These are phyloP conservation scores for Acanthurus tractus DNA, from an alignment of 2,797 vertebrate species.

Conservation along the genomic window DNA sequence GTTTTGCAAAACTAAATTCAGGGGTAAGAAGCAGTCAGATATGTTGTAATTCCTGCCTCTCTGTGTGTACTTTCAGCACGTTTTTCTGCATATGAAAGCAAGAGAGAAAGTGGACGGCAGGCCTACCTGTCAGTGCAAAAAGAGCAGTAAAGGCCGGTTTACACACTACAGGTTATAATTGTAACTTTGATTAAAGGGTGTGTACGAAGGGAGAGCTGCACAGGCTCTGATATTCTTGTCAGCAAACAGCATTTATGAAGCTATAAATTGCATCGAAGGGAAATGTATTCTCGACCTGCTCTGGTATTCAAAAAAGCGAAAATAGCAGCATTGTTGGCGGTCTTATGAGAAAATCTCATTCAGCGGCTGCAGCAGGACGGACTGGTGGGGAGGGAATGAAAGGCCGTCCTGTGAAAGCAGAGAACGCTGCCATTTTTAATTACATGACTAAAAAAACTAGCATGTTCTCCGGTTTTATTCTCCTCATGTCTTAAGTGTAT, in stretches of 20 bases:
- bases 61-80: conserved; percentile 14
- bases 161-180: conserved; percentile 47
- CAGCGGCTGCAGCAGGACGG: conserved; percentile 3
- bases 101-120: background rate
- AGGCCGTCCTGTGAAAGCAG: background rate
- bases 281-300: conserved; percentile 27
- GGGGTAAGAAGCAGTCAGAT: conserved; percentile 23
- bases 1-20: conserved; percentile 18
- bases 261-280: conserved; percentile 47
- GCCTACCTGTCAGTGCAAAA: conserved; percentile 29
- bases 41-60: conserved; percentile 36
- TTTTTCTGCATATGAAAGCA: conserved; percentile 20
- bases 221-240: conserved; percentile 39
- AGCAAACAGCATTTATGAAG: conserved; percentile 56
- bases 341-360: background rate
- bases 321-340: conserved; percentile 13
- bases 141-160: conserved; percentile 6
- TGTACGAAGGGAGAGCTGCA: conserved; percentile 28
- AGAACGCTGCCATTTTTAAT: background rate
- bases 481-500: background rate
- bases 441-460: background rate
- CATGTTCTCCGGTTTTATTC: background rate
- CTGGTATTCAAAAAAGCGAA: conserved; percentile 33
- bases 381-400: background rate
- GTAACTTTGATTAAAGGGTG: conserved; percentile 68